Conservation (phyloP, 2,797 vertebrate species). For the Harpagifer antarcticus region DNA sequence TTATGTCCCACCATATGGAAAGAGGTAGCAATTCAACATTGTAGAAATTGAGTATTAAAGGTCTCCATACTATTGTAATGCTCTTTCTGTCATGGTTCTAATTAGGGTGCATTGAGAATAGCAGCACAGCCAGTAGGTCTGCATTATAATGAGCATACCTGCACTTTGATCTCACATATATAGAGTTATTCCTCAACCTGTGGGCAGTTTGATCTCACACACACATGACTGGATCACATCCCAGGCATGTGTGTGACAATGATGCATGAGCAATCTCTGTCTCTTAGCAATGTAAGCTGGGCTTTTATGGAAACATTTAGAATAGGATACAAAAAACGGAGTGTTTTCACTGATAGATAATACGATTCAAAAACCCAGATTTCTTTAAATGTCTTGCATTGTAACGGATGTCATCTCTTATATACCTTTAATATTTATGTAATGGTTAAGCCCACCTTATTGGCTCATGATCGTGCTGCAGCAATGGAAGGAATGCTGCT, state of each 20-base stretch:
- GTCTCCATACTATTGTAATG: constrained; percentile 16
- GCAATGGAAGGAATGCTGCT: not conserved
- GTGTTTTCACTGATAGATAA: not conserved
- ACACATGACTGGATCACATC: constrained; percentile 51
- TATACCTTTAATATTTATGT: not conserved
- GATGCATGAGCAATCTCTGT: not conserved
- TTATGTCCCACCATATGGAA: constrained; percentile 16
- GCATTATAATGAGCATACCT: constrained; percentile 56
- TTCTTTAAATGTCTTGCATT: not conserved
- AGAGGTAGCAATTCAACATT: constrained; percentile 16
- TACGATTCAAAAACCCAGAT: not conserved
- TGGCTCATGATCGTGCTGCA: constrained; percentile 7
- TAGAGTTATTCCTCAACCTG: constrained; percentile 51
- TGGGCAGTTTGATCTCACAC: constrained; percentile 54
- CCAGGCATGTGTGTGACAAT: constrained; percentile 2
- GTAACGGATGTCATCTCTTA: not conserved
- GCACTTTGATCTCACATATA: constrained; percentile 65
- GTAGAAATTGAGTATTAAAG: not conserved
- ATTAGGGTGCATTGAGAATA: constrained; percentile 55
- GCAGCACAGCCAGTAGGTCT: constrained; percentile 52
- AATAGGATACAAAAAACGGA: not conserved
- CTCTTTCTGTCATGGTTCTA: constrained; percentile 54
- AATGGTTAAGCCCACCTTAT: constrained; percentile 6
- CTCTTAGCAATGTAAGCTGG: constrained; percentile 10
- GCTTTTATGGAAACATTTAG: not conserved